phyloP scores from a whole-genome alignment of 2,797 vertebrate species.

The Balearica regulorum region DNA sequence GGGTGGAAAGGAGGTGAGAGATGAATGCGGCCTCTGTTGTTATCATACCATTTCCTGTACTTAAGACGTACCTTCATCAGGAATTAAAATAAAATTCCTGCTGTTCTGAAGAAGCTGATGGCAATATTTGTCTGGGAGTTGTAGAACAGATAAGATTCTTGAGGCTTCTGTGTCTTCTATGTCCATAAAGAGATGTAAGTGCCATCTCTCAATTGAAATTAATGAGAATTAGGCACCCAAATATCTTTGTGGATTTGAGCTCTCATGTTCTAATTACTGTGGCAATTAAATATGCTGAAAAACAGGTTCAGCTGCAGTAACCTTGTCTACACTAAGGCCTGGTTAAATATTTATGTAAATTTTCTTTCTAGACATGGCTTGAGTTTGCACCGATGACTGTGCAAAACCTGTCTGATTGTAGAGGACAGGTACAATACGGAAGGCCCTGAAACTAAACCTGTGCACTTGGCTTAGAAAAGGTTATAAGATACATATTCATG shows the following conservation, averaged over 20 bases:
- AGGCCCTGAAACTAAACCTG: not conserved
- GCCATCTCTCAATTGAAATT: slow-evolving; percentile 50
- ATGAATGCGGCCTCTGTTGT: not conserved
- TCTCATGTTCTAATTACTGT: slow-evolving; percentile 60
- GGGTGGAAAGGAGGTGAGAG: not conserved
- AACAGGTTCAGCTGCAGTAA: slow-evolving; percentile 50
- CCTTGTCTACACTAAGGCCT: slow-evolving; percentile 5
- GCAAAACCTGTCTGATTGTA: slow-evolving; percentile 1
- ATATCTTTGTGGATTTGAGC: slow-evolving; percentile 52
- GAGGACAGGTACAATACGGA: not conserved
- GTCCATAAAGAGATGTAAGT: slow-evolving; percentile 35
- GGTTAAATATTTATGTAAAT: slow-evolving; percentile 59
- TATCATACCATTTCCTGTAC: not conserved
- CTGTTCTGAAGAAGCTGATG: slow-evolving; percentile 15
- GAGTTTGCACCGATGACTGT: slow-evolving; percentile 39
- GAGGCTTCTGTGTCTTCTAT: slow-evolving; percentile 32
- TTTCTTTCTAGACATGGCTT: slow-evolving; percentile 60
- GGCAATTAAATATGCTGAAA: slow-evolving; percentile 58
- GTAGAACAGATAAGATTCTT: slow-evolving; percentile 55
- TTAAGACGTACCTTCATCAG: not conserved
- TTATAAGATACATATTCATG: not conserved
- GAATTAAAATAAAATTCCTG: slow-evolving; percentile 34
- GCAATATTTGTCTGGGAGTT: slow-evolving; percentile 32
- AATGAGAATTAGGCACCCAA: slow-evolving; percentile 54
- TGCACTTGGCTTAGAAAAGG: not conserved